These are phyloP conservation scores for Polia nebulosa DNA, from an alignment of 2,888 invertebrate species.

Conservation along the genomic window DNA sequence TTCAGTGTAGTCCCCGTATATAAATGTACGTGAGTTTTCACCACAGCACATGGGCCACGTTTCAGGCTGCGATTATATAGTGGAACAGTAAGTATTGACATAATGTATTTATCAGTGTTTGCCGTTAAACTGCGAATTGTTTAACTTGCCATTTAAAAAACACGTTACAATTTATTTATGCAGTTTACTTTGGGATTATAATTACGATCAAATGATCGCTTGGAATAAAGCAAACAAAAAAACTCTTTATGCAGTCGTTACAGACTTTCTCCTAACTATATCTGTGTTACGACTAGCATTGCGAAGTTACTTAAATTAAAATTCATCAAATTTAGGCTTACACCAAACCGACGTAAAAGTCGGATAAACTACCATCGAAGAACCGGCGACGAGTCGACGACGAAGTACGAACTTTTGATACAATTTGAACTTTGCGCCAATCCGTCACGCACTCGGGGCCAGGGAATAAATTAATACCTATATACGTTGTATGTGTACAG, in stretches of 20 bases:
- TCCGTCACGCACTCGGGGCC: constrained; percentile 59
- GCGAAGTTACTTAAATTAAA: constrained; percentile 52
- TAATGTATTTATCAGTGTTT: constrained; percentile 38
- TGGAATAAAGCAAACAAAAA: constrained; percentile 23
- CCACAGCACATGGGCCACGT: constrained; percentile 40
- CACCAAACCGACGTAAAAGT: constrained; percentile 45
- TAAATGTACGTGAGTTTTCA: constrained; percentile 29
- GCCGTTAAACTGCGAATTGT: constrained; percentile 12
- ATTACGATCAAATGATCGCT: constrained; percentile 30
- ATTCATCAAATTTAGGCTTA: constrained; percentile 54
- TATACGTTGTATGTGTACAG: constrained; percentile 30
- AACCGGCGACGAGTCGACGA: constrained; percentile 40
- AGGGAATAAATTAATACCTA: constrained; percentile 57
- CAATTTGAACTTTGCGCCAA: constrained; percentile 63
- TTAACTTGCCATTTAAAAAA: constrained; percentile 32
- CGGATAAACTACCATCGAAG: constrained; percentile 58
- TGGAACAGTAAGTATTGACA: constrained; percentile 31
- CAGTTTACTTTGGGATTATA: constrained; percentile 25
- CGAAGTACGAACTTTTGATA: constrained; percentile 62
- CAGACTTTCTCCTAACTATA: constrained; percentile 27
- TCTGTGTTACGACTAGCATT: constrained; percentile 37
- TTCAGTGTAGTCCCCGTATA: constrained; percentile 23
- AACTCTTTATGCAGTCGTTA: constrained; percentile 23
- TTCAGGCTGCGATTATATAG: constrained; percentile 31
- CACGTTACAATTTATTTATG: constrained; percentile 9